These are phyloP conservation scores for Coturnix japonica DNA, from an alignment of 2,113 vertebrate genomes.

Conservation along the genomic window DNA sequence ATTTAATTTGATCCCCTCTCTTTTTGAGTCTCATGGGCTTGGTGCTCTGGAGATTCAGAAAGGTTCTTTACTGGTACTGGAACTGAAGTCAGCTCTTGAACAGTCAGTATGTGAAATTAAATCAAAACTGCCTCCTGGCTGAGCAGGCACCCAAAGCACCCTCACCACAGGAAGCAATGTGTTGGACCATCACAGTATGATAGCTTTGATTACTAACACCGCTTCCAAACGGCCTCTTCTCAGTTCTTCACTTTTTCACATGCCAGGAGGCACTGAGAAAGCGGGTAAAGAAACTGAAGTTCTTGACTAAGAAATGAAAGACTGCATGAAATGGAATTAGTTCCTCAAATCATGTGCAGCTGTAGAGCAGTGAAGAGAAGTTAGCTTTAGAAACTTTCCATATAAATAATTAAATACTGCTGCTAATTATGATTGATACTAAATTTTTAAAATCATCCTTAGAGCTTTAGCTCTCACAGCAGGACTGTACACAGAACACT, in stretches of 20 bases:
- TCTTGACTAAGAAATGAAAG: background rate
- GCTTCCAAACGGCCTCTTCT: background rate
- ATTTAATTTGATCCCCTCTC: background rate
- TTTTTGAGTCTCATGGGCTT: background rate
- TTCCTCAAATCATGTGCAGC: background rate
- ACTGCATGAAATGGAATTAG: background rate
- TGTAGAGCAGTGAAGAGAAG: background rate
- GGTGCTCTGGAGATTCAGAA: background rate
- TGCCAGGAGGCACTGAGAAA: background rate
- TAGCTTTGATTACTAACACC: background rate
- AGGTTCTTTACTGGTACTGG: background rate
- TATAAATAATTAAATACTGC: background rate
- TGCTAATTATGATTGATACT: background rate
- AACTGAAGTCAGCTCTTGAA: background rate
- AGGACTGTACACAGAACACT: background rate
- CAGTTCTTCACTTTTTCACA: background rate
- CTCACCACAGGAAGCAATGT: background rate
- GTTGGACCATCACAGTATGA: background rate
- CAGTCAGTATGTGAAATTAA: conserved; percentile 28
- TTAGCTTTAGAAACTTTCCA: background rate
- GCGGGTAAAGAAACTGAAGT: background rate
- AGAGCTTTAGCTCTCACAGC: background rate
- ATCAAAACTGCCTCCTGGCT: conserved; percentile 16
- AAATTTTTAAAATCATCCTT: background rate
- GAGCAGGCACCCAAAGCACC: background rate